Base-by-base conservation (phyloP, 2,113 vertebrate species). In the Trematomus loennbergii region DNA sequence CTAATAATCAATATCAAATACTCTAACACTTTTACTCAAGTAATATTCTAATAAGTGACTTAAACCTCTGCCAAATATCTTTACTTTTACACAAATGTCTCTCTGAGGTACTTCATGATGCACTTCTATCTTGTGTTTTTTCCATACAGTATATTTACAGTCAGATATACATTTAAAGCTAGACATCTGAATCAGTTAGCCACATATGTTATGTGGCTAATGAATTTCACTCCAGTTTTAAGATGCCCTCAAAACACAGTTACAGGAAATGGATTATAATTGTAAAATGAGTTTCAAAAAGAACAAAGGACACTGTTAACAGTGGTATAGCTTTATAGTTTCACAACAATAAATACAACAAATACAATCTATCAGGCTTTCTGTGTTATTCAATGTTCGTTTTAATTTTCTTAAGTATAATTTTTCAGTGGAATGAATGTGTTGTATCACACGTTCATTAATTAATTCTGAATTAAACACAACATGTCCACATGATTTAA, bases 261-360 rank as follows among this genome's bases (percentile, higher is more conserved):
- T 7, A 40, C 36, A 40, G 36, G 7, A 40, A 40, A 61, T 36
- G 16, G 16, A 17, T 36, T 22, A 57, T 33, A 54, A 29, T 4
- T 62, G n/a, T 45, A 15, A 7, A 25, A 4, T 2, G 11, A 17
- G 58, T 33, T 16, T 20, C 13, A 25, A 16, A 20, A 12, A 67
- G 9, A 54, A 55, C 4, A 55, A 59, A 45, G 13, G 8, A 40
- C 12, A 63, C 22, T 55, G 25, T 67, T 49, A 18, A 71, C 1
- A 20, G 36, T 45, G 1, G 65, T 61, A 70, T 15, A 48, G 20
- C 33, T 84, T 88, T 83, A 86, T 86, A 49, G 5, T 46, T 40
- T 58, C 16, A 54, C 12, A 69, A 61, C 17, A 88, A 87, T 79
- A 89, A 77, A 77, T 67, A 79, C 40, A 86, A 69, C 18, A 15